Percentiles rank a stretch among this genome's conserved stretches.
These are phyloP conservation scores for Esox masquinongy DNA, from an alignment of 2,797 vertebrate genomes.

Conservation along the genomic window DNA sequence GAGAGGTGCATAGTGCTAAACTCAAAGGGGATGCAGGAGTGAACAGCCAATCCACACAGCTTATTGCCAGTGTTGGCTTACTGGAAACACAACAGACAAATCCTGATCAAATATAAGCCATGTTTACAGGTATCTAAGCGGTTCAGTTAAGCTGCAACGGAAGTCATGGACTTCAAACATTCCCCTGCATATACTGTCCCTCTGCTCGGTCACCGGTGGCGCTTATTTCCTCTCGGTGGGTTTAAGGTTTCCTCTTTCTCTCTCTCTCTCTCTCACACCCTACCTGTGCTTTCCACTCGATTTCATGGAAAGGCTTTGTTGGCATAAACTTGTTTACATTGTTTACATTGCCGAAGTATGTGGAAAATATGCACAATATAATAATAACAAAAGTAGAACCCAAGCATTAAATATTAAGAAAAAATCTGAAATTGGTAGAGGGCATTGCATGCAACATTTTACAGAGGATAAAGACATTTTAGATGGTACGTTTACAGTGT, in stretches of 20 bases:
- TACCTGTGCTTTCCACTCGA: not conserved
- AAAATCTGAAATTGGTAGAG: too few species aligned
- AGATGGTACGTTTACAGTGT: too few species aligned
- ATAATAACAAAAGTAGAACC: too few species aligned
- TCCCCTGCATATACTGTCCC: not conserved
- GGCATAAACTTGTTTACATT: too few species aligned
- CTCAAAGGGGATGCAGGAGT: not conserved
- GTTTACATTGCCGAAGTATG: too few species aligned
- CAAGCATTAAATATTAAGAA: too few species aligned
- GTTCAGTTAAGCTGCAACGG: conserved; percentile 70
- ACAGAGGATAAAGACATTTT: not conserved
- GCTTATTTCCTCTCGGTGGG: not conserved
- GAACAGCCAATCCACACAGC: not conserved
- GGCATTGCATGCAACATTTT: too few species aligned
- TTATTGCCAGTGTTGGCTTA: conserved; percentile 37
- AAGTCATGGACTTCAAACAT: conserved; percentile 31
- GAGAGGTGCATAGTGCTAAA: not conserved
- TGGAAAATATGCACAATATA: too few species aligned
- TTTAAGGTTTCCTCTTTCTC: not conserved
- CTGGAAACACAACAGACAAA: conserved; percentile 65
- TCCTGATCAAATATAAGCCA: conserved; percentile 67
- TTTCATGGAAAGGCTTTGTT: too few species aligned
- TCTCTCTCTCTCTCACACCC: conserved; percentile 6
- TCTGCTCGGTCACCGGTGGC: not conserved
- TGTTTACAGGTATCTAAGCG: conserved; percentile 71